Conservation (phyloP, 2,797 vertebrate genomes). For the Tragelaphus oryx region DNA sequence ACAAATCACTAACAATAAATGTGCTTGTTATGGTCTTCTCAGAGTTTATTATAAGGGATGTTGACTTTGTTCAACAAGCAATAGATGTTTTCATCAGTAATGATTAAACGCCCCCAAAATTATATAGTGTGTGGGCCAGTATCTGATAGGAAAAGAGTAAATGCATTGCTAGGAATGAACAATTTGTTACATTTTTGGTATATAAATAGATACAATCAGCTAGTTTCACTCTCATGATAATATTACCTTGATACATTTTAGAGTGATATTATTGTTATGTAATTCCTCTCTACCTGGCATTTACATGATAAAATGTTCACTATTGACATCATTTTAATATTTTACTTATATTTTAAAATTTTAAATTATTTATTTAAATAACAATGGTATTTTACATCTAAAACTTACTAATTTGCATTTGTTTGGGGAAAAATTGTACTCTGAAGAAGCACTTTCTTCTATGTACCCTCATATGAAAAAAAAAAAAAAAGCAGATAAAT, state of each 20-base stretch:
- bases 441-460: not conserved
- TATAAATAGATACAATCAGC: not conserved
- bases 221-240: not conserved
- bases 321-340: not conserved
- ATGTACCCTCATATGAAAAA: not conserved
- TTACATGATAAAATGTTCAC: not conserved
- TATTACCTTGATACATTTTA: slow-evolving; percentile 22
- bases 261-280: not conserved
- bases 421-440: not conserved
- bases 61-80: slow-evolving; percentile 7
- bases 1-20: slow-evolving; percentile 8
- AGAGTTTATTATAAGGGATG: not conserved
- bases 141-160: slow-evolving; percentile 32
- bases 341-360: not conserved
- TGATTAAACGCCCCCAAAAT: slow-evolving; percentile 11
- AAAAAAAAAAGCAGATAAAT: not conserved
- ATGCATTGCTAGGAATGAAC: not conserved
- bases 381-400: not conserved
- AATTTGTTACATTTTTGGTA: not conserved
- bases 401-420: not conserved
- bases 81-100: not conserved
- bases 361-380: slow-evolving; percentile 26
- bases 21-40: not conserved
- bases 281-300: not conserved
- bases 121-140: not conserved